Percentiles rank a stretch among this genome's conserved stretches.
Evolutionary conservation across 2,113 vertebrate species (phyloP).

Genomic region (Engraulis encrasicolus): DNA sequence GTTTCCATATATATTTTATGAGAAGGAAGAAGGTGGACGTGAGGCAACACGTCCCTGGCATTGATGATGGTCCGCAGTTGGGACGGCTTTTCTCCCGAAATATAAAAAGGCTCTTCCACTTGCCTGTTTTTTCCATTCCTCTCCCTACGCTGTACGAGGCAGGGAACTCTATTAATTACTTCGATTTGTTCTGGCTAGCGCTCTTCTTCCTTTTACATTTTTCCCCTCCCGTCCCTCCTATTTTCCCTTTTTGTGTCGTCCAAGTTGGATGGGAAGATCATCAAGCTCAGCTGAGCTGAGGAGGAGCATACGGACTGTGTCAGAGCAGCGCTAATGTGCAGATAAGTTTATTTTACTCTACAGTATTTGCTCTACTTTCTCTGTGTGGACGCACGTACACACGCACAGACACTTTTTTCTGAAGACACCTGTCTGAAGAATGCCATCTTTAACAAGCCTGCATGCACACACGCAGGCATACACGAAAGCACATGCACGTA

Average conservation of each 20-base stretch:
- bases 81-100: background rate
- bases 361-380: too few species aligned
- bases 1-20: constrained; percentile 7
- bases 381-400: constrained; percentile 10
- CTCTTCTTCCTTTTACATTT: background rate
- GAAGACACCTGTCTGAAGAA: constrained; percentile 59
- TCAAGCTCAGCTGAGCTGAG: background rate
- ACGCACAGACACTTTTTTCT: constrained; percentile 34
- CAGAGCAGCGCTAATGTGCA: background rate
- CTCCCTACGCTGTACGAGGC: background rate
- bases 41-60: constrained; percentile 1
- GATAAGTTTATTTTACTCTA: background rate
- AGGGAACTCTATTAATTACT: background rate
- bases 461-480: constrained; percentile 11
- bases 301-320: background rate
- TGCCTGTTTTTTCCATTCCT: background rate
- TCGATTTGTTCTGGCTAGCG: background rate
- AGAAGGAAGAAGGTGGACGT: background rate
- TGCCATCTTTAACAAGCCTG: constrained; percentile 58
- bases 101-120: background rate
- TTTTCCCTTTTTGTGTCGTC: too few species aligned
- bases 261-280: background rate
- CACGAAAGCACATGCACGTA: background rate
- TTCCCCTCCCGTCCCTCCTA: too few species aligned
- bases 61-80: background rate